Conservation (phyloP, 2,113 vertebrate species). For the Phyllostomus discolor region DNA sequence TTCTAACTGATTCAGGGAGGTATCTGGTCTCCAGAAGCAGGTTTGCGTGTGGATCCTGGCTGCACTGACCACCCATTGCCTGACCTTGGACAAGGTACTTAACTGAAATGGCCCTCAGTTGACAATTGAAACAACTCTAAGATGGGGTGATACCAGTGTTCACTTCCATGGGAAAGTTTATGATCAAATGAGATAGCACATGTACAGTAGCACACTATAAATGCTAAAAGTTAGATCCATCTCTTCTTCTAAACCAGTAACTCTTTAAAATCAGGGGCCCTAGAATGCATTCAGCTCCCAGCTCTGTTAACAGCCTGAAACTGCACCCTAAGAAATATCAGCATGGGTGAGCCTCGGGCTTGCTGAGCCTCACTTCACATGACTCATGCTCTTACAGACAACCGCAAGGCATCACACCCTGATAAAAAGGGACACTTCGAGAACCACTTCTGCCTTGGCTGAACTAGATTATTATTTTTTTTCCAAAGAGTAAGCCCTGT, state of each 20-base stretch:
- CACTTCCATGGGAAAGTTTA: background rate
- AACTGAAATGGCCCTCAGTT: background rate
- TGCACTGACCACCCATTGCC: background rate
- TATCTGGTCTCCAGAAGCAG: background rate
- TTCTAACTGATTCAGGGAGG: background rate
- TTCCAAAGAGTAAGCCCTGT: background rate
- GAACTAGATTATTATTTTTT: constrained; percentile 8
- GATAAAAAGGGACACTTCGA: background rate
- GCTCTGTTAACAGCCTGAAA: background rate
- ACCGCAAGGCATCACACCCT: background rate
- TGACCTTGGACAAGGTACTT: background rate
- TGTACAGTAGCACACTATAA: background rate
- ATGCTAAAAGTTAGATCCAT: background rate
- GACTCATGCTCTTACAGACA: background rate
- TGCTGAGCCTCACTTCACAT: background rate
- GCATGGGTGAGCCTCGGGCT: background rate
- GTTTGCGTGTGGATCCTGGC: background rate
- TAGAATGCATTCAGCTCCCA: background rate
- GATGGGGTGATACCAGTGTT: background rate
- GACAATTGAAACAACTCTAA: background rate
- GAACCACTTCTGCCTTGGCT: background rate
- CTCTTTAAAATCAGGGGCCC: background rate
- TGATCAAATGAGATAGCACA: background rate
- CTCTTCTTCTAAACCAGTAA: background rate
- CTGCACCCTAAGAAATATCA: background rate